Evolutionary conservation across 2,797 vertebrate genomes (phyloP).

Genomic region (Rhyacichthys aspro): DNA sequence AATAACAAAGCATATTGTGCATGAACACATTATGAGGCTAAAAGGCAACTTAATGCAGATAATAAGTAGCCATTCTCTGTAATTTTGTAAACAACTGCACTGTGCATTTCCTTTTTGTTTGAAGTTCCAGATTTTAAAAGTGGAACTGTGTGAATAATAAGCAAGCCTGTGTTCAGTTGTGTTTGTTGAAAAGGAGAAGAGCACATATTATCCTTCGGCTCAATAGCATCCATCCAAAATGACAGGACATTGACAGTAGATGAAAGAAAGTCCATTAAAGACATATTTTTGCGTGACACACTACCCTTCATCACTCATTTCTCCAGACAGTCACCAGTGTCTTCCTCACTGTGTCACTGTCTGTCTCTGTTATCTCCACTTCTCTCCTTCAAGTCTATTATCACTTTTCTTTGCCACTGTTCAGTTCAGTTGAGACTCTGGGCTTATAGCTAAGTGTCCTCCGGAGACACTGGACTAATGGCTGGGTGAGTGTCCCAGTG

Average conservation of each 20-base stretch:
- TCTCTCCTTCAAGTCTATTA: constrained; percentile 5
- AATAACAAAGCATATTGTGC: too few relatives aligned
- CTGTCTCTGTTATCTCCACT: constrained; percentile 1
- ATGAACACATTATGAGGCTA: too few relatives aligned
- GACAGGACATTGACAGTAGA: too few relatives aligned
- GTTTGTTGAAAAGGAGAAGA: not conserved
- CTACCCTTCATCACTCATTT: not conserved
- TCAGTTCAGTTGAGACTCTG: constrained; percentile 1
- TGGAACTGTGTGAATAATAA: too few relatives aligned
- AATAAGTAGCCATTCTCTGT: too few relatives aligned
- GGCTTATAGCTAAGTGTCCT: constrained; percentile 9
- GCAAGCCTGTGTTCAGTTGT: too few relatives aligned
- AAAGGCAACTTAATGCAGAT: too few relatives aligned
- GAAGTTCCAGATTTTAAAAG: too few relatives aligned
- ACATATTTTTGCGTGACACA: not conserved
- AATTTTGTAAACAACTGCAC: too few relatives aligned
- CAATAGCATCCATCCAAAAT: too few relatives aligned
- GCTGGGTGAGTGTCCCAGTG: constrained; percentile 3
- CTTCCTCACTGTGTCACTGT: constrained; percentile 19
- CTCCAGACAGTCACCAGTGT: constrained; percentile 10
- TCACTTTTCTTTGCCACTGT: constrained; percentile 3
- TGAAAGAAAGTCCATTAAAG: not conserved
- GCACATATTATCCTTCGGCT: too few relatives aligned
- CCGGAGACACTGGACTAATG: constrained; percentile 8
- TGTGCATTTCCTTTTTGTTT: too few relatives aligned